A percentile compares a stretch with the other conserved stretches of the same genome.
Evolutionary conservation across 2,888 invertebrate genomes (phyloP).

Genomic region (Entomobrya proxima): DNA sequence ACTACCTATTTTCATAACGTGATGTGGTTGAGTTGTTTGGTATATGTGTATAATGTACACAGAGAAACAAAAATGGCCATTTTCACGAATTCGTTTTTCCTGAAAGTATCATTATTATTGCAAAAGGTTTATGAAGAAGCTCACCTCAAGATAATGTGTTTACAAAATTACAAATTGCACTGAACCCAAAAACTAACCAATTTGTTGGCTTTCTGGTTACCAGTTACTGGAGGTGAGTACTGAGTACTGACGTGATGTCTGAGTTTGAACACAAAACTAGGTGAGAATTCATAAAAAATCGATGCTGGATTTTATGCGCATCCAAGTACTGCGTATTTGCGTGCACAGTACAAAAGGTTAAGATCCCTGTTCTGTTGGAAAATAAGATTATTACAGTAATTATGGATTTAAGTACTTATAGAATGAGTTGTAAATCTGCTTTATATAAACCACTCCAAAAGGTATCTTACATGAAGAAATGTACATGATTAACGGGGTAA

Average conservation of each 20-base stretch:
- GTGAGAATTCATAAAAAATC: too few relatives aligned
- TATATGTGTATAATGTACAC: background rate
- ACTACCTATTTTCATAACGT: too few relatives aligned
- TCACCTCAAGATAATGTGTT: background rate
- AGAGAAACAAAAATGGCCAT: background rate
- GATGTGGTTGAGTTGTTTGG: background rate
- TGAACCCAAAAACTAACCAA: background rate
- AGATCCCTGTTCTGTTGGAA: background rate
- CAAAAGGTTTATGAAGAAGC: background rate
- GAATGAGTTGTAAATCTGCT: too few relatives aligned
- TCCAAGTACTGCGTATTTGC: background rate
- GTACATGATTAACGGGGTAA: too few relatives aligned
- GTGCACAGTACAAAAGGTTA: too few relatives aligned
- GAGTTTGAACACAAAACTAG: too few relatives aligned
- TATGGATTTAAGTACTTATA: slow-evolving; percentile 35
- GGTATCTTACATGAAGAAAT: too few relatives aligned
- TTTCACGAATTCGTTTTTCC: background rate
- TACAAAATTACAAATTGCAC: background rate
- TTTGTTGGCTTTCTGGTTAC: background rate
- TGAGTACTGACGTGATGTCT: too few relatives aligned
- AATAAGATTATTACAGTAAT: slow-evolving; percentile 52
- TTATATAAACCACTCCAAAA: too few relatives aligned
- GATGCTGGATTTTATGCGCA: too few relatives aligned
- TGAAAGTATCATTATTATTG: background rate
- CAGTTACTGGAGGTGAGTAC: too few relatives aligned